Percentiles rank a stretch among this genome's conserved stretches.
Evolutionary conservation across 2,113 vertebrate species (phyloP).

Genomic region (Pachypanchax playfairii): DNA sequence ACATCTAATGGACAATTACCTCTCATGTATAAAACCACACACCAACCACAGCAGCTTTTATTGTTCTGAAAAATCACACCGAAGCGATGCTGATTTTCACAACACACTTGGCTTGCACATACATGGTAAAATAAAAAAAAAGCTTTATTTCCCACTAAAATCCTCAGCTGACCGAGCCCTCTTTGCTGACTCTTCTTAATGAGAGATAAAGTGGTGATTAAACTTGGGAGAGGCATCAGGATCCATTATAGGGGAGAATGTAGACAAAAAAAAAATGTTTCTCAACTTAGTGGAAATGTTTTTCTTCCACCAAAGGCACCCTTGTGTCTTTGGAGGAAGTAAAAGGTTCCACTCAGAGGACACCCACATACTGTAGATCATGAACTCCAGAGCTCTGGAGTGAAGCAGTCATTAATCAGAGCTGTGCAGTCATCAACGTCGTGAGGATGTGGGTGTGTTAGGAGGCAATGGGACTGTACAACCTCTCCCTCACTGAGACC

Average conservation of each 20-base stretch:
- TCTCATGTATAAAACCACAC: slow-evolving; percentile 50
- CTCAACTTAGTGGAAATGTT: neutral
- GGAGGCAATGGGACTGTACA: slow-evolving; percentile 20
- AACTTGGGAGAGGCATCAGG: slow-evolving; percentile 19
- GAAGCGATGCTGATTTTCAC: slow-evolving; percentile 47
- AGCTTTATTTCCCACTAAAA: slow-evolving; percentile 45
- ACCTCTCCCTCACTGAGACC: slow-evolving; percentile 26
- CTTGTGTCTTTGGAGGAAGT: slow-evolving; percentile 58
- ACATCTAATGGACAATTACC: slow-evolving; percentile 66
- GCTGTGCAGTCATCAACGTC: slow-evolving; percentile 46
- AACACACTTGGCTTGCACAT: slow-evolving; percentile 27
- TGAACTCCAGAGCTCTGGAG: slow-evolving; percentile 39
- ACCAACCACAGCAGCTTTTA: slow-evolving; percentile 61
- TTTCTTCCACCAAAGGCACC: slow-evolving; percentile 20
- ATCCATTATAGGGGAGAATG: slow-evolving; percentile 34
- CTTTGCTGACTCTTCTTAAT: slow-evolving; percentile 47
- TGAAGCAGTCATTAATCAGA: slow-evolving; percentile 70
- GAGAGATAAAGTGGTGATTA: slow-evolving; percentile 61
- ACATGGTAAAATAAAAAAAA: slow-evolving; percentile 33
- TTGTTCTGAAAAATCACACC: slow-evolving; percentile 47
- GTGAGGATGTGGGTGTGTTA: slow-evolving; percentile 50
- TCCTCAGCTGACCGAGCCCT: slow-evolving; percentile 42
- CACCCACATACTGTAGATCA: slow-evolving; percentile 50
- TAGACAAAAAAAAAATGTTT: slow-evolving; percentile 16
- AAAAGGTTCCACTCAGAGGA: slow-evolving; percentile 44